Conservation (phyloP, 2,888 invertebrate species). For the Himalopsyche tibetana region DNA sequence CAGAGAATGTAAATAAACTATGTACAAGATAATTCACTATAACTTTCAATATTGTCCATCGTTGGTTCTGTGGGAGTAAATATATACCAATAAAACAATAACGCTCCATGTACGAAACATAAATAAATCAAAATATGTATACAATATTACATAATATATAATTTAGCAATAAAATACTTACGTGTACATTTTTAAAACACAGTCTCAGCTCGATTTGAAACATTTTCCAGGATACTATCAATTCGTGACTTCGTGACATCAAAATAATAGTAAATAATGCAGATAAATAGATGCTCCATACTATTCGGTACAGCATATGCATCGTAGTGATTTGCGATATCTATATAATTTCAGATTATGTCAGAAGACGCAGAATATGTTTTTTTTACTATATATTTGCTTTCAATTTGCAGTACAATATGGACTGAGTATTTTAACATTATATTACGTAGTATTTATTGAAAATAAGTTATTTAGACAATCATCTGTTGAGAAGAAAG, state of each 20-base stretch:
- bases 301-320: background rate
- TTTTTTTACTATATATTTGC: background rate
- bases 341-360: background rate
- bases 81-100: background rate
- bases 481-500: too few species aligned
- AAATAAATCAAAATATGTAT: background rate
- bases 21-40: background rate
- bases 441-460: too few species aligned
- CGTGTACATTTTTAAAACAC: background rate
- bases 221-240: background rate
- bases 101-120: background rate
- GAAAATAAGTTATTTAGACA: too few species aligned
- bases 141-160: background rate
- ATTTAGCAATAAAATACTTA: background rate
- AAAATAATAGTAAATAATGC: background rate
- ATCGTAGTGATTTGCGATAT: background rate
- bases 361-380: background rate
- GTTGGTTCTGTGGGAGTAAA: background rate
- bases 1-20: background rate
- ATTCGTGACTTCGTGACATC: slow-evolving; percentile 3
- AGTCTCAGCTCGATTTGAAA: background rate
- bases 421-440: too few species aligned
- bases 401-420: too few species aligned
- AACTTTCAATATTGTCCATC: background rate
- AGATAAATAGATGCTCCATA: background rate